phyloP scores from a whole-genome alignment of 2,888 invertebrate species.

The Oscheius sp. region DNA sequence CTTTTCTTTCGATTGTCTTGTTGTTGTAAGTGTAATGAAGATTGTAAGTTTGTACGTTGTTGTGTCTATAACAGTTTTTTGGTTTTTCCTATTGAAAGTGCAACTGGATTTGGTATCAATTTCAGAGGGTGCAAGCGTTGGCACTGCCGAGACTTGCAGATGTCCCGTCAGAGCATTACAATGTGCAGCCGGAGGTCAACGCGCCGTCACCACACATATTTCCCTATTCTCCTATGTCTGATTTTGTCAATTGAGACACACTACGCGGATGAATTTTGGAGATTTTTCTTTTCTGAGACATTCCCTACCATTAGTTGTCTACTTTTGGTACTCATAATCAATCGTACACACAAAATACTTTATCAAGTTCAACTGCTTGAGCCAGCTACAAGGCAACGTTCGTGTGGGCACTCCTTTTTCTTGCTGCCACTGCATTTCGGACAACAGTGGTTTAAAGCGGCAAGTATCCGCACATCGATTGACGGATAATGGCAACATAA shows the following conservation, averaged over 20 bases:
- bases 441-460: constrained; percentile 30
- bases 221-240: not conserved
- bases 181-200: constrained; percentile 24
- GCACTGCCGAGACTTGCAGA: constrained; percentile 33
- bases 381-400: constrained; percentile 3
- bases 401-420: constrained; percentile 24
- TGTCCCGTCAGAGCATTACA: constrained; percentile 26
- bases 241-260: no score
- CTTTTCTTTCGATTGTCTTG: no score
- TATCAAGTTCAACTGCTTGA: no score
- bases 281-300: not conserved
- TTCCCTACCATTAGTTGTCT: no score
- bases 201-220: constrained; percentile 21
- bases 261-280: no score
- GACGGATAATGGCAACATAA: constrained; percentile 8
- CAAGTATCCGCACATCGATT: constrained; percentile 30
- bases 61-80: no score
- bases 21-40: no score
- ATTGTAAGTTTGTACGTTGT: no score
- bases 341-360: no score
- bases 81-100: no score
- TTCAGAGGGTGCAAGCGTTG: constrained; percentile 19
- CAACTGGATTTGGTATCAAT: not conserved
- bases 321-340: no score
- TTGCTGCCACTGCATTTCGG: constrained; percentile 8